A percentile compares a stretch with the other conserved stretches of the same genome.
Conservation (phyloP, 2,888 invertebrate species). For the Tipula vernalis region DNA sequence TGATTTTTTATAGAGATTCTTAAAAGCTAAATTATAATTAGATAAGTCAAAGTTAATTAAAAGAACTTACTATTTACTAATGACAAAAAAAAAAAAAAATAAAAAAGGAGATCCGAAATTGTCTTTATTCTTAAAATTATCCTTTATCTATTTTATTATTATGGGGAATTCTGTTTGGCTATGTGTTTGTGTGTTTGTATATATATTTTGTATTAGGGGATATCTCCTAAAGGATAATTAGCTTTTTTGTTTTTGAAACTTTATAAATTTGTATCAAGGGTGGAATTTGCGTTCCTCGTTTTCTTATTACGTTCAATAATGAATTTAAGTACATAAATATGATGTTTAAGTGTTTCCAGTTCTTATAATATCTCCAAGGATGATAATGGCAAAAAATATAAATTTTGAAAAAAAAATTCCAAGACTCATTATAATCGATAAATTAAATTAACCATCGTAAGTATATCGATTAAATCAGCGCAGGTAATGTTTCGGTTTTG, state of each 20-base stretch:
- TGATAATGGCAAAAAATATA: too few species aligned
- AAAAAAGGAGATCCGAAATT: background rate
- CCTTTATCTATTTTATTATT: background rate
- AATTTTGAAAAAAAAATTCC: too few species aligned
- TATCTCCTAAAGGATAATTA: background rate
- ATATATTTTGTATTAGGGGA: background rate
- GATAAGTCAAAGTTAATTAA: slow-evolving; percentile 4
- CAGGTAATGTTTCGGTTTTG: too few species aligned
- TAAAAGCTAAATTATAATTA: slow-evolving; percentile 4
- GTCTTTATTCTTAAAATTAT: background rate
- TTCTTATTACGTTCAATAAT: background rate
- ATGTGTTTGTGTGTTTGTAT: background rate
- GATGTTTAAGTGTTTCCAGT: background rate
- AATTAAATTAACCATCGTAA: too few species aligned
- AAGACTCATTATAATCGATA: too few species aligned
- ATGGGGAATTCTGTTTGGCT: background rate
- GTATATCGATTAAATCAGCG: too few species aligned
- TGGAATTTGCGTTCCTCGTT: background rate
- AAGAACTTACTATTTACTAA: slow-evolving; percentile 4
- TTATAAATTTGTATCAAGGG: background rate
- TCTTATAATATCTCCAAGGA: background rate
- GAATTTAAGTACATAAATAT: background rate
- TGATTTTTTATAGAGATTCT: background rate
- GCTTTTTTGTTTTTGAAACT: background rate
- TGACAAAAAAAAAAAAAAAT: background rate